Base-by-base conservation (phyloP, 2,797 vertebrate species). In the Geotrypetes seraphini region DNA sequence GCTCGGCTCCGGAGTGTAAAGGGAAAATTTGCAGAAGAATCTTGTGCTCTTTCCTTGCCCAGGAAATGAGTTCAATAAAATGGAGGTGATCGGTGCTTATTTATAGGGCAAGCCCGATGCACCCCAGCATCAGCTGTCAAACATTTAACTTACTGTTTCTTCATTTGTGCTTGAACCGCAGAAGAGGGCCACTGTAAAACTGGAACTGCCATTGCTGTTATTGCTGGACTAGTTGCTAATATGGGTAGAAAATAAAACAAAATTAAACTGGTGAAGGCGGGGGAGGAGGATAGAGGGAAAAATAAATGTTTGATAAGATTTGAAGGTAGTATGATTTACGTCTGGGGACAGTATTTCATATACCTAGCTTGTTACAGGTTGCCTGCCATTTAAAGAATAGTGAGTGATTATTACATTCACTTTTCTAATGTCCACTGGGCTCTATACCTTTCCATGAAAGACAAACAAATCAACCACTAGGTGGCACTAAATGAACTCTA, bases 21-120 rank as follows among this genome's bases (percentile, higher is more conserved):
- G 60, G 65, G 73, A 71, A 71, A 73, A 76, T 78, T 75, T 75
- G 69, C 72, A 47, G 63, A 66, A 59, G 75, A 73, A 70, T 75
- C 74, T 69, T 13, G 67, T 75, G 74, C 75, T 75, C 69, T 69
- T 73, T 61, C 62, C 71, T 66, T 71, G 71, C 63, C 66, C 73
- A 63, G 71, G 76, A 77, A 81, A 79, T 72, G 75, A 79, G 70
- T 69, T 75, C 71, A 71, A 69, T 77, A 80, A 75, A 78, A 78
- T 65, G 70, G 68, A 77, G 69, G 67, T 72, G 77, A 79, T 79
- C 77, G 70, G 70, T 49, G 69, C 70, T 79, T 81, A 77, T 81
- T 84, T 82, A 80, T 80, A 74, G 75, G 62, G 61, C 54, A 50
- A 53, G 57, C 47, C n/a, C 31, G 73, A 72, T 70, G 57, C 68